Percentiles rank a stretch among this genome's conserved stretches.
phyloP scores from a whole-genome alignment of 2,113 vertebrate genomes.

The Naja naja region DNA sequence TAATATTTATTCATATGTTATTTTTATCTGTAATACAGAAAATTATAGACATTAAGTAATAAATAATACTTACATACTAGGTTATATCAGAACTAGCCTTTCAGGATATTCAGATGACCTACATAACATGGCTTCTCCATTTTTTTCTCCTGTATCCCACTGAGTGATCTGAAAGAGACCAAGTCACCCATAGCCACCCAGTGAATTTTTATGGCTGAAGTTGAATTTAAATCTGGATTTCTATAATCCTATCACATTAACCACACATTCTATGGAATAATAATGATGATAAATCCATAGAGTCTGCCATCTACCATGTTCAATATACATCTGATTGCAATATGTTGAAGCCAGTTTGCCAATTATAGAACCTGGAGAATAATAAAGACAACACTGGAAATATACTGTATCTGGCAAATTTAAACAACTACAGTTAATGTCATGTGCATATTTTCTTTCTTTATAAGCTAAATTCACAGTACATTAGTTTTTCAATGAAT shows the following conservation, averaged over 20 bases:
- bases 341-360: background rate
- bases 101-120: background rate
- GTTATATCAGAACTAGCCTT: background rate
- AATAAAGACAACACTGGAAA: background rate
- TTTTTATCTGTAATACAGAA: background rate
- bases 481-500: conserved; percentile 17
- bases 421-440: background rate
- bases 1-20: background rate
- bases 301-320: background rate
- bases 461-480: background rate
- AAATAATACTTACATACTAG: background rate
- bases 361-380: background rate
- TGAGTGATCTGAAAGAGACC: background rate
- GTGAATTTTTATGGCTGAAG: background rate
- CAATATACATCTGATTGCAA: background rate
- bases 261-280: background rate
- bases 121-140: background rate
- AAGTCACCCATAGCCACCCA: background rate
- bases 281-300: background rate
- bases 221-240: background rate
- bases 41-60: background rate
- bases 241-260: background rate
- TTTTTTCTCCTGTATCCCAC: background rate
- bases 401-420: background rate
- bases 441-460: background rate